These are phyloP conservation scores for Ianthella basta DNA, from an alignment of 37 sponge, comb jelly and placozoan genomes.

Conservation along the genomic window DNA sequence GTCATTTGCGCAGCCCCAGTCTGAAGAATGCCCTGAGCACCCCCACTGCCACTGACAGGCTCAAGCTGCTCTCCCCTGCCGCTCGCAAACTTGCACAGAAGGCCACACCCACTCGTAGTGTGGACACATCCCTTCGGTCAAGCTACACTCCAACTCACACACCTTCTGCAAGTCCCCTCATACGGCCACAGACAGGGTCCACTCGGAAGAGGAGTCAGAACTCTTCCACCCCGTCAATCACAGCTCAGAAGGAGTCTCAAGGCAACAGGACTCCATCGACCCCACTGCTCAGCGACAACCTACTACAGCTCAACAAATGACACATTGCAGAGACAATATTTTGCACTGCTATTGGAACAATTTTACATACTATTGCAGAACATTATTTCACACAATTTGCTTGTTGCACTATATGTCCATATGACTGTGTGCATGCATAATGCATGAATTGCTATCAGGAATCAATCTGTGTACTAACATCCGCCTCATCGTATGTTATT, in stretches of 20 bases:
- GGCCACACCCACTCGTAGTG: slow-evolving; percentile 35
- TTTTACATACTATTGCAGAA: too few species aligned
- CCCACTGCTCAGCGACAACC: slow-evolving; percentile 31
- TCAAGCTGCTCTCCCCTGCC: slow-evolving; percentile 83
- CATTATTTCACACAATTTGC: too few species aligned
- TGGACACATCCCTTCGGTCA: slow-evolving; percentile 52
- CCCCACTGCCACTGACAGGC: slow-evolving; percentile 50
- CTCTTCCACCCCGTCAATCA: background rate
- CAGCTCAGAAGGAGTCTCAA: background rate
- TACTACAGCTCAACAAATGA: background rate
- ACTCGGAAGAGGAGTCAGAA: background rate
- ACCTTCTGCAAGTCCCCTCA: background rate
- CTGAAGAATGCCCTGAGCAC: slow-evolving; percentile 36
- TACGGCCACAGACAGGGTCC: background rate
- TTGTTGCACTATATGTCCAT: too few species aligned
- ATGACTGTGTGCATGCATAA: too few species aligned
- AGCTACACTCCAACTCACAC: slow-evolving; percentile 71
- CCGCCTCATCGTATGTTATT: too few species aligned
- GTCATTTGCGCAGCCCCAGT: background rate
- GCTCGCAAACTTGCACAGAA: slow-evolving; percentile 69
- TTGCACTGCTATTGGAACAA: too few species aligned
- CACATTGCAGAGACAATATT: too few species aligned
- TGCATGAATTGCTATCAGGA: too few species aligned
- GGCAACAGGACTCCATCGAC: background rate
- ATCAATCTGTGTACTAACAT: too few species aligned